Conservation (phyloP, 2,113 vertebrate genomes). For the Podarcis raffonei region DNA sequence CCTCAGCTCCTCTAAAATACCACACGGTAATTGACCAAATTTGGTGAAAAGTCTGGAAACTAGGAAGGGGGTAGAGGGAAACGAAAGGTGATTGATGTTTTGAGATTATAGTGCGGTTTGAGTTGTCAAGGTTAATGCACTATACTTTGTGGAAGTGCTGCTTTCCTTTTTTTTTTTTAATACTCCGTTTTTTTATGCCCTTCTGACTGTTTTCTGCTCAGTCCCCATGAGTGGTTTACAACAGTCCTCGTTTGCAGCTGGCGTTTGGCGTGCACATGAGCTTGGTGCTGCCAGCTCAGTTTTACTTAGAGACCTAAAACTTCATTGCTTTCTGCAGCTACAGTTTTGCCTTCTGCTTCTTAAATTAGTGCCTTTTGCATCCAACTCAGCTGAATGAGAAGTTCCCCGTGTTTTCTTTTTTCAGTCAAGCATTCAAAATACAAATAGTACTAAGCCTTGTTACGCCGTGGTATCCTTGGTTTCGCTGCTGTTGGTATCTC, state of each 20-base stretch:
- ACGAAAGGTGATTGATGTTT: background rate
- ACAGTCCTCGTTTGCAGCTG: constrained; percentile 1
- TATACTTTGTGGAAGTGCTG: background rate
- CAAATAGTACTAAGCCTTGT: background rate
- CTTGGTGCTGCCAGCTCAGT: background rate
- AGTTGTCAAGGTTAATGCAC: background rate
- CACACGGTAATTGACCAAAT: background rate
- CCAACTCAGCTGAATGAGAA: constrained; percentile 31
- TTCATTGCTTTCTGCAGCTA: background rate
- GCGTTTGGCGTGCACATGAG: background rate
- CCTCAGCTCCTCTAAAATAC: constrained; percentile 14
- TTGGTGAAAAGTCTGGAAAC: background rate
- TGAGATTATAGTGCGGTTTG: constrained; percentile 7
- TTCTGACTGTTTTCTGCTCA: background rate
- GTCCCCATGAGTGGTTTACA: background rate
- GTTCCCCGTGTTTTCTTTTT: constrained; percentile 32
- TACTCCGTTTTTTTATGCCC: background rate
- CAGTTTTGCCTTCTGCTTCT: constrained; percentile 19
- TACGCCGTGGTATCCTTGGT: background rate
- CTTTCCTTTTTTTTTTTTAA: background rate
- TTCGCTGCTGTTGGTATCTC: constrained; percentile 51
- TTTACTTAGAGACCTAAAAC: constrained; percentile 27
- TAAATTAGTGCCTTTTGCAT: background rate
- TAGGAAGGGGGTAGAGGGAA: constrained; percentile 20
- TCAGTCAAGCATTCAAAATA: constrained; percentile 33